Conservation (phyloP, 2,113 vertebrate genomes). For the Sminthopsis crassicaudata region DNA sequence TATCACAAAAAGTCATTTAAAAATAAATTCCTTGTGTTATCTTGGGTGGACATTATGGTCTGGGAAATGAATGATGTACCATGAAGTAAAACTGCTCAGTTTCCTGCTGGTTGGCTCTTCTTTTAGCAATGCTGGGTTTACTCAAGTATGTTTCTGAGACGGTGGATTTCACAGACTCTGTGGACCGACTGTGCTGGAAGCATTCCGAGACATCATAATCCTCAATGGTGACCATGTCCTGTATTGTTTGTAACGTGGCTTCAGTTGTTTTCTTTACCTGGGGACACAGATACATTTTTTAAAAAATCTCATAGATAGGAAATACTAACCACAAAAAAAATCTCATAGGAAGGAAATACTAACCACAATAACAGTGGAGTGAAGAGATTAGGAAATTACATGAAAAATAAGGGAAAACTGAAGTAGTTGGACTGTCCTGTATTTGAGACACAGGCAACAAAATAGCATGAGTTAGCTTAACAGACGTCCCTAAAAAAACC, state of each 20-base stretch:
- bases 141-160: conserved; percentile 98
- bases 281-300: conserved; percentile 53
- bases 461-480: not conserved
- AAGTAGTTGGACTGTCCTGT: not conserved
- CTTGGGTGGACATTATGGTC: not conserved
- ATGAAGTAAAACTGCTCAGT: conserved; percentile 99
- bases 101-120: conserved; percentile 98
- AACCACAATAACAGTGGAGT: not conserved
- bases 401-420: not conserved
- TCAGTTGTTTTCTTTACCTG: conserved; percentile 99
- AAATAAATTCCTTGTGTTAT: not conserved
- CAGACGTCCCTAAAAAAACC: too few relatives aligned
- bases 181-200: conserved; percentile 98
- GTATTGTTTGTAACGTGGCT: conserved; percentile 97
- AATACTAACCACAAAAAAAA: not conserved
- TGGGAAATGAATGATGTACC: conserved; percentile 82
- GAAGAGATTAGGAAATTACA: not conserved
- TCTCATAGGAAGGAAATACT: conserved; percentile 20
- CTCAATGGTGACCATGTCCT: conserved; percentile 99
- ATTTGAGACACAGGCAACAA: not conserved
- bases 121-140: conserved; percentile 98
- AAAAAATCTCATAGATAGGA: conserved; percentile 19
- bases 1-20: not conserved
- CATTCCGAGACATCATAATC: conserved; percentile 99
- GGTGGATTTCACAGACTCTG: conserved; percentile 96